Conservation (phyloP, 2,113 vertebrate species). For the Daboia siamensis region DNA sequence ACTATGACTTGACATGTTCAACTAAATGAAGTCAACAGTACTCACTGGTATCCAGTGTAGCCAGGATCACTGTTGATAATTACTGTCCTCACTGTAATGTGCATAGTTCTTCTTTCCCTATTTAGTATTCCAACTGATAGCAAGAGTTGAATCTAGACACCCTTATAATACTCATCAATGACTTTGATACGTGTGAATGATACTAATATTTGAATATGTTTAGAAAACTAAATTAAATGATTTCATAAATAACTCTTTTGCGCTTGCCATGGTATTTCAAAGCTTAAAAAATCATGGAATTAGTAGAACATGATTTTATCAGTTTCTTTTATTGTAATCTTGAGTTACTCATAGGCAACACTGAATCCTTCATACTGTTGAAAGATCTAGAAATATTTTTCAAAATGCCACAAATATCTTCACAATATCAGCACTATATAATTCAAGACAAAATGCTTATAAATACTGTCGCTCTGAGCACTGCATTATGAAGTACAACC, state of each 20-base stretch:
- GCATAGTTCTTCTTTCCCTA: background rate
- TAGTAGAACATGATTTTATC: background rate
- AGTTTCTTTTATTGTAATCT: background rate
- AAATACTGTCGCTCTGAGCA: background rate
- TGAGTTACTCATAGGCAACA: background rate
- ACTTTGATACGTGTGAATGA: background rate
- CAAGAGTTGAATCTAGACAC: background rate
- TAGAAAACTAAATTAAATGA: background rate
- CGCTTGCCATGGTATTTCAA: too few species aligned
- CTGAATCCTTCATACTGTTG: background rate
- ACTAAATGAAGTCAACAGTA: background rate
- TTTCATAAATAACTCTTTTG: background rate
- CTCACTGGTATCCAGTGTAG: background rate
- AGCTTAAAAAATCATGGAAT: background rate
- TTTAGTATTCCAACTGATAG: background rate
- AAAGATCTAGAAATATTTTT: background rate
- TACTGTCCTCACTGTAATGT: background rate
- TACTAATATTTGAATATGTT: background rate
- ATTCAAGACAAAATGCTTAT: background rate
- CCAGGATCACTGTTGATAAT: background rate
- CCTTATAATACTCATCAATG: background rate
- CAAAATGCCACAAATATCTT: background rate
- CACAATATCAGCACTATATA: background rate
- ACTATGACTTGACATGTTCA: background rate
- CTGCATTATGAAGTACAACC: background rate